These are phyloP conservation scores for Trypoxylon attenuatum DNA, from an alignment of 2,888 invertebrate genomes.

Conservation along the genomic window DNA sequence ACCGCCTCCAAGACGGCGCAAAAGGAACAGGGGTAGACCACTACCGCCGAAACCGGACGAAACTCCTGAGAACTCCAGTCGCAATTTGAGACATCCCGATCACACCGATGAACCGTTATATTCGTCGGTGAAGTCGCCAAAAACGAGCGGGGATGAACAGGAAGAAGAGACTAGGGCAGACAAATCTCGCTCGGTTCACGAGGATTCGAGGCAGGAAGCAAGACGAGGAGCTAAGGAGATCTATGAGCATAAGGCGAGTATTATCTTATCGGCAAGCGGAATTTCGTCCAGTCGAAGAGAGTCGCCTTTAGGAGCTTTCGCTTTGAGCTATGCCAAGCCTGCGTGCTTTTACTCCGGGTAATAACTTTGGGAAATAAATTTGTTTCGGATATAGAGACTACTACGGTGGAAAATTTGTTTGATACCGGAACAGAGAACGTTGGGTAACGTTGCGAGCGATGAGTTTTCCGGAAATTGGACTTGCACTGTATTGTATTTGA, in stretches of 20 bases:
- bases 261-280: conserved; percentile 6
- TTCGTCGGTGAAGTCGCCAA: conserved; percentile 60
- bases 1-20: conserved; percentile 68
- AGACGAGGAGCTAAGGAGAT: conserved; percentile 58
- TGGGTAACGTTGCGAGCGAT: not conserved
- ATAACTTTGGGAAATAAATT: conserved; percentile 1
- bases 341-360: not conserved
- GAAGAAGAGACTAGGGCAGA: conserved; percentile 21
- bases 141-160: conserved; percentile 35
- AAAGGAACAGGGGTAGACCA: conserved; percentile 63
- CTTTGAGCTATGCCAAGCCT: not conserved
- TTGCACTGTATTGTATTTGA: too few relatives aligned
- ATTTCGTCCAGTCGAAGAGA: not conserved
- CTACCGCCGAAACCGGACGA: conserved; percentile 68
- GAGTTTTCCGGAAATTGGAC: not conserved
- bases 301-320: not conserved
- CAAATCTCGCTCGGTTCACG: conserved; percentile 5
- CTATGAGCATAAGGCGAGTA: conserved; percentile 64
- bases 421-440: not conserved
- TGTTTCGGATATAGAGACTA: not conserved
- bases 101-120: conserved; percentile 64
- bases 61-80: conserved; percentile 28
- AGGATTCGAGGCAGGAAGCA: conserved; percentile 32
- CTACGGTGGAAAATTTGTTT: not conserved
- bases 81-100: conserved; percentile 27